A percentile compares a stretch with the other conserved stretches of the same genome.
phyloP scores from a whole-genome alignment of 2,113 vertebrate species.

The Sturnus vulgaris region DNA sequence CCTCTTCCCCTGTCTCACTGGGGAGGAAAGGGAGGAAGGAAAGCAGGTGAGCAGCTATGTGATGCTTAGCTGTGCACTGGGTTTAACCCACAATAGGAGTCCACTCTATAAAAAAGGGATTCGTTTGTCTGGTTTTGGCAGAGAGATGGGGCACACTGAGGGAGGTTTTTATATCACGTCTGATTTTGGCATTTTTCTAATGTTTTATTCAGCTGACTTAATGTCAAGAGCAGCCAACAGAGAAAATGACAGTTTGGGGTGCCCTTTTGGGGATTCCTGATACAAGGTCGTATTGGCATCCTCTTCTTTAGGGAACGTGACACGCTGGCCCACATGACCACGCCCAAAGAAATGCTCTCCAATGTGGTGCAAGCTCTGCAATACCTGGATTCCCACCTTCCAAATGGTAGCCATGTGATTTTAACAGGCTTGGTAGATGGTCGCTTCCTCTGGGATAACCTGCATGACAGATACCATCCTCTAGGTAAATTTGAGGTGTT shows the following conservation, averaged over 20 bases:
- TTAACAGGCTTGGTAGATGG: conserved; percentile 73
- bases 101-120: background rate
- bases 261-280: background rate
- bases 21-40: background rate
- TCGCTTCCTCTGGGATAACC: conserved; percentile 74
- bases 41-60: background rate
- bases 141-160: background rate
- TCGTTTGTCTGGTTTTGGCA: background rate
- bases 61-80: background rate
- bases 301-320: conserved; percentile 53
- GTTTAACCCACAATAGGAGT: background rate
- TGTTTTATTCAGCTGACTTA: background rate
- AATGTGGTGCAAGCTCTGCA: conserved; percentile 55
- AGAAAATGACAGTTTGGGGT: background rate
- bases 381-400: conserved; percentile 63
- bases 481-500: conserved; percentile 58
- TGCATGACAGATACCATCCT: conserved; percentile 75
- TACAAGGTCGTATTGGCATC: background rate
- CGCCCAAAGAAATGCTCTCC: conserved; percentile 62
- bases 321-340: conserved; percentile 71
- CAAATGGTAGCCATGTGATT: conserved; percentile 72
- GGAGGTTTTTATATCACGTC: background rate
- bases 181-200: background rate
- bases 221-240: background rate
- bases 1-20: background rate